Base-by-base conservation (phyloP, 2,888 invertebrate genomes). In the Leptinotarsa juncta region DNA sequence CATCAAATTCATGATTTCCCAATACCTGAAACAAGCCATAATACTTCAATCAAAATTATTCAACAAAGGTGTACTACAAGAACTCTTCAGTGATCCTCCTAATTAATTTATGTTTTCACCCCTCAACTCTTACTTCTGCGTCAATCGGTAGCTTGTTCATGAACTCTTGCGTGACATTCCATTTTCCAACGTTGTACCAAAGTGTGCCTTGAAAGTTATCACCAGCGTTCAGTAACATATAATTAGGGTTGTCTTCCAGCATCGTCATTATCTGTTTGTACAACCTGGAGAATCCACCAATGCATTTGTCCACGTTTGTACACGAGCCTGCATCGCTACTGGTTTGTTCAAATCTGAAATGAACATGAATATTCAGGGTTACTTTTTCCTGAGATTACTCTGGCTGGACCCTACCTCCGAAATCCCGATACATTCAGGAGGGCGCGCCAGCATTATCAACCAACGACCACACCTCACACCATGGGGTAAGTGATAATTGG, bases 1-100 rank as follows among this genome's bases (percentile, higher is more conserved):
- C 91, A 84, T 96, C 96, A 83, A 97, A 96, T 86, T 97, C 96
- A 82, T 97, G 96, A 86, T 96, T 96, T 1, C 96, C 96, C 12
- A 96, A 85, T 0, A 94, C 94, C 95, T 96, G 84, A 23, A 80
- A 84, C 67, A 73, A 65, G 10, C 42, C 42, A 71, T 72, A 71
- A 3, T 18, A 18, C 53, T 18, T 42, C 42, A 42, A 2, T 42
- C 10, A 42, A 42, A 42, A 42, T 42, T 12, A 42, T 42, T 42
- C 42, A 10, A 57, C 4, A 4, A 20, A 0, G 15, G 5, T 18
- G 57, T 23, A 23, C 57, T 15, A 14, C 23, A 57, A 57, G 57
- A 14, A 57, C 4, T 14, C 14, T 14, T 20, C 23, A 4, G 10
- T 12, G 57, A 15, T 4, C 16, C 23, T 4, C 3, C 23, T 20